Evolutionary conservation across 2,888 invertebrate genomes (phyloP).

Genomic region (Drymonia ruficornis): DNA sequence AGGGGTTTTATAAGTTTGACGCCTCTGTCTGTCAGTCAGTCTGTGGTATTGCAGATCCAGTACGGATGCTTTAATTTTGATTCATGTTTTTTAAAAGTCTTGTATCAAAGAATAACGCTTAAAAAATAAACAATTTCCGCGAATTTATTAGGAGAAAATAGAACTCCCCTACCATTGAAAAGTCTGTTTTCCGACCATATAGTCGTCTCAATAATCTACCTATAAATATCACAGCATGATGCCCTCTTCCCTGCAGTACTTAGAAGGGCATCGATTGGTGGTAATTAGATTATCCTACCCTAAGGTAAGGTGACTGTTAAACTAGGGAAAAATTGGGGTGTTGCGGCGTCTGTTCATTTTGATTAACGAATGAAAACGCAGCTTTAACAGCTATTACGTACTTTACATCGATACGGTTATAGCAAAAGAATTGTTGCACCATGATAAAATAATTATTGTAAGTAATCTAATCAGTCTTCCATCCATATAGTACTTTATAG

Average conservation of each 20-base stretch:
- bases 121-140: no score
- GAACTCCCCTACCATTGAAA: slow-evolving; percentile 6
- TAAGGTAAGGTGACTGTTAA: slow-evolving; percentile 63
- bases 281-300: slow-evolving; percentile 76
- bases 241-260: slow-evolving; percentile 50
- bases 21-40: no score
- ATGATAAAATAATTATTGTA: no score
- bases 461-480: no score
- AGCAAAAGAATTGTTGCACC: no score
- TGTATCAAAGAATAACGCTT: no score
- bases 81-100: no score
- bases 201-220: slow-evolving; percentile 34
- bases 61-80: no score
- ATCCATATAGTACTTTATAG: no score
- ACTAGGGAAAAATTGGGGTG: slow-evolving; percentile 58
- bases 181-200: slow-evolving; percentile 22
- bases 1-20: no score
- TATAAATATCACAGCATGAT: slow-evolving; percentile 70
- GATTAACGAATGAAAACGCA: slow-evolving; percentile 36
- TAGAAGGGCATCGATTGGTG: slow-evolving; percentile 72
- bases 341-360: slow-evolving; percentile 48
- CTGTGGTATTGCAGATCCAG: no score
- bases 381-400: slow-evolving; percentile 1
- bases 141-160: no score
- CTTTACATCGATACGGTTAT: not conserved